Evolutionary conservation across 2,113 vertebrate genomes (phyloP), one percentile per base, ranked within the genome.

Genomic region (Myotis brandtii): DNA sequence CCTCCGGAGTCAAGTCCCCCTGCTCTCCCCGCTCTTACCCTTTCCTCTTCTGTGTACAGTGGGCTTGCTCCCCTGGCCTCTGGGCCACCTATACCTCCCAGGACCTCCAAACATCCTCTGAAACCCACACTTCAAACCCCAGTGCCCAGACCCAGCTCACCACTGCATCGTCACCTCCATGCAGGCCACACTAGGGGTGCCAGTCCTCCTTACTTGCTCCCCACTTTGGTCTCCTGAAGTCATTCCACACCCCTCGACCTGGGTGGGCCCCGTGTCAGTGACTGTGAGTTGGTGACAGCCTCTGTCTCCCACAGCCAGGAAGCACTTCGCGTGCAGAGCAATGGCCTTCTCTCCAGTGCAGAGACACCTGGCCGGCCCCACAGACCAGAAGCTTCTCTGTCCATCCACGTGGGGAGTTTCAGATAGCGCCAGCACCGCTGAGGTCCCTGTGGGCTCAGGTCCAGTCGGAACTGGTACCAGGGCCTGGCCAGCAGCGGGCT

Each of bases 351-450:
- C 70, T 48, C 88, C 0, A 34, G 79, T 17, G 76, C 94, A 14
- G 97, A 83, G 70, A 72, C 21, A 5, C 34, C 59, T 0, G 3
- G 50, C 76, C 79, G 3, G 94, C 50, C 48, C 30, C 98, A 85
- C 1, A 98, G 97, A 69, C 97, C 98, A 3, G 99, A 99, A 93
- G 97, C 98, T 34, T 97, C 98, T 80, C 98, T 99, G 27, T 99
- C 98, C 70, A 99, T 99, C 97, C 98, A 95, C 0, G 98, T 99
- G 0, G 97, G 97, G 0, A 97, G 98, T 50, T 99, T 99, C 98
- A 98, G 98, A 97, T 99, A 99, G 96, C 95, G 54, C n/a, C 0
- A 9, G 93, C 72, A 32, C 59, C 0, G 3, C 56, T 3, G 0
- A 2, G 3, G 4, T 4, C 48, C 6, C 67, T 9, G 4, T 1